Base-by-base conservation (phyloP, 1,140 invertebrate genomes). In the Heliconius hewitsoni region DNA sequence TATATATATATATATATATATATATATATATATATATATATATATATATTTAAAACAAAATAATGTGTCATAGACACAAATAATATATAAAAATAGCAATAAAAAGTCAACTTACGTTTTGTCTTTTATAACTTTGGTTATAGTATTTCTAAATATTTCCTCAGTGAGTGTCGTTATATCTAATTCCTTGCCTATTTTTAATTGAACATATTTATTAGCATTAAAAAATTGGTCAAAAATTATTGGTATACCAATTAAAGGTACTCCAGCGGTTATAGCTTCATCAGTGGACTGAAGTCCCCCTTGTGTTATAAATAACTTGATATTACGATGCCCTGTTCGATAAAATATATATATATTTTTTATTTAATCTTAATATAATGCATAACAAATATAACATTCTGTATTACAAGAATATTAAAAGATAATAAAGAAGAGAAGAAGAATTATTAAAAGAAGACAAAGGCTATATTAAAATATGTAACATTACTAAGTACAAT, bases 261-360 rank as follows among this genome's bases (percentile, higher is more conserved):
- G 82, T n/a, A 83, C 76, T 6, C 74, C 79, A 2, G 79, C 82
- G 18, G 27, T 52, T 27, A 80, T 76, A 34, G 79, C 79, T 73
- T 80, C 79, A 27, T 80, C 79, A 6, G 79, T 80, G n/a, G 79
- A 80, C 42, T 80, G 79, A 11, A 95, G 87, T 13, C 96, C 96
- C 76, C 84, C 86, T 85, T 90, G 89, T 11, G 85, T 88, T 74
- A 90, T 84, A 37, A 90, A 87, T 9, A 87, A 23, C 73, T 85
- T 85, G 4, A 88, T 77, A 3, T 88, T 88, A 9, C 84, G 84
- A 82, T 88, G 87, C 13, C 73, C 87, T 88, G 80, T 4, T 73
- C 55, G n/a, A 30, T 66, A 27, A 46, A 46, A 46, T 1, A 46
- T 16, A 46, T 4, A 46, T 42, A 6, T 6, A 0, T 37, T 37